Conservation (phyloP, 2,113 vertebrate species). For the Semnornis frantzii region DNA sequence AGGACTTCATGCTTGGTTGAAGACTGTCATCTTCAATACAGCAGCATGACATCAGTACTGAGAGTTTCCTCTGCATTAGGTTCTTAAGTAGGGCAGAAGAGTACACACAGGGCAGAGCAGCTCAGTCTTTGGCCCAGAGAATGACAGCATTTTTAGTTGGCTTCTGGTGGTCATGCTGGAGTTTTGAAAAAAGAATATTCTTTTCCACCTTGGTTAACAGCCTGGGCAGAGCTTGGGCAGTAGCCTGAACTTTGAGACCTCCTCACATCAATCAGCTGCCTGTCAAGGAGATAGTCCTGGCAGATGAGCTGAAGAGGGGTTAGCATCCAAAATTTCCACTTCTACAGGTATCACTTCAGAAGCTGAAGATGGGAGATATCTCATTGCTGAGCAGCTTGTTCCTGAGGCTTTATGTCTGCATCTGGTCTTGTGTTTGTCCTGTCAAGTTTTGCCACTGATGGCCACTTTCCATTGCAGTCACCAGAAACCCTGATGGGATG, state of each 20-base stretch:
- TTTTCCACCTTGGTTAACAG: background rate
- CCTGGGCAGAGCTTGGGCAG: background rate
- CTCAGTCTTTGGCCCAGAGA: background rate
- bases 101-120: background rate
- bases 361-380: background rate
- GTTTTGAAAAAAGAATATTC: background rate
- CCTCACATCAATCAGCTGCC: background rate
- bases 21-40: background rate
- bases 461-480: fast-evolving
- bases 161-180: background rate
- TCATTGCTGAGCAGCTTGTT: background rate
- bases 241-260: fast-evolving
- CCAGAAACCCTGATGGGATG: background rate
- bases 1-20: background rate
- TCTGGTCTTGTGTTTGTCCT: background rate
- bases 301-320: fast-evolving
- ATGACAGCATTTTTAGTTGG: background rate
- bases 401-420: background rate
- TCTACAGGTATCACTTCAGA: background rate
- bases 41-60: background rate
- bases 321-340: background rate
- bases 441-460: background rate
- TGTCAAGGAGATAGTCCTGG: background rate
- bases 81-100: background rate
- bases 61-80: background rate